Conservation (phyloP, 2,113 vertebrate species). For the Phoxinus phoxinus region DNA sequence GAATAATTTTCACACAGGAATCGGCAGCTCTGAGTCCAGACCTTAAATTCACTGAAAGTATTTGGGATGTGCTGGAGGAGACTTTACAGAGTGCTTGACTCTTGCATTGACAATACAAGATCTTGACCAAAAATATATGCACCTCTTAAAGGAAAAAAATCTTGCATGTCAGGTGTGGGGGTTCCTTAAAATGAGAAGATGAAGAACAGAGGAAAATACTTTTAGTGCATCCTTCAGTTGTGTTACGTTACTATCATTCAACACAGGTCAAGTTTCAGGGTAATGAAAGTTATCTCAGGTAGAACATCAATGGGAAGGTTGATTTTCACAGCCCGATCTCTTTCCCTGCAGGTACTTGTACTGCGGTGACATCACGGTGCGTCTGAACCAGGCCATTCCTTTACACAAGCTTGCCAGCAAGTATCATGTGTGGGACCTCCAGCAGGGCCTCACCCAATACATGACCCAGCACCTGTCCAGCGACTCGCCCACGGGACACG, state of each 20-base stretch:
- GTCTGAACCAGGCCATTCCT: conserved; percentile 88
- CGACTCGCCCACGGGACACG: conserved; percentile 87
- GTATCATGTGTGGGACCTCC: conserved; percentile 85
- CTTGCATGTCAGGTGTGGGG: too few relatives aligned
- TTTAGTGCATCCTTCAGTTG: not conserved
- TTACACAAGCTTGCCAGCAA: conserved; percentile 92
- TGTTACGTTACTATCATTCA: not conserved
- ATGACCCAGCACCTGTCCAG: conserved; percentile 90
- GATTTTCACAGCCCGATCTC: not conserved
- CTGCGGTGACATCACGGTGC: conserved; percentile 88
- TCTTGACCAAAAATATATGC: too few relatives aligned
- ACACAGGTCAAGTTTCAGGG: not conserved
- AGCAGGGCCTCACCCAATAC: conserved; percentile 88
- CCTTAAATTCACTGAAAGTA: too few relatives aligned
- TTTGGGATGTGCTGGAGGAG: too few relatives aligned
- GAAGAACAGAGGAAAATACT: not conserved
- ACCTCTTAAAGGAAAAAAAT: too few relatives aligned
- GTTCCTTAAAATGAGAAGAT: not conserved
- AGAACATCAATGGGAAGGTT: not conserved
- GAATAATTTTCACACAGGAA: too few relatives aligned
- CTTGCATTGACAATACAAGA: too few relatives aligned
- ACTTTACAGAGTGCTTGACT: too few relatives aligned
- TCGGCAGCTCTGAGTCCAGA: too few relatives aligned
- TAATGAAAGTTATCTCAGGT: not conserved
- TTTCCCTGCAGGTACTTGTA: conserved; percentile 86